Evolutionary conservation across 2,113 vertebrate genomes (phyloP).

Genomic region (Plectropomus leopardus): DNA sequence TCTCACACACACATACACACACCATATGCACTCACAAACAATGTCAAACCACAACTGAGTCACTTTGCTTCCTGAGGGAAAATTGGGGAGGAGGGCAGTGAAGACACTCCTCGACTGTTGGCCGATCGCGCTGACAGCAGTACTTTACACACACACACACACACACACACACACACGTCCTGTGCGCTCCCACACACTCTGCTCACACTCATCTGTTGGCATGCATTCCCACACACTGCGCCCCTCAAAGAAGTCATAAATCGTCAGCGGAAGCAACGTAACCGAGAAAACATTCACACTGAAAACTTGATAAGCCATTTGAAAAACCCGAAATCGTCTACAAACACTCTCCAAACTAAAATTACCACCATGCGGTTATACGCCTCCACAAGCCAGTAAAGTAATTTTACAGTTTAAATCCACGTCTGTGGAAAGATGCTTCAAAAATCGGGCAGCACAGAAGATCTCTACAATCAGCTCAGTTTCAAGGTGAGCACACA

Average conservation of each 20-base stretch:
- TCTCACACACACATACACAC: conserved; percentile 50
- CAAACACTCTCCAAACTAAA: conserved; percentile 19
- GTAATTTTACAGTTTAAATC: too few species aligned
- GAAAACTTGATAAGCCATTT: conserved; percentile 7
- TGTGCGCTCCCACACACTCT: conserved; percentile 46
- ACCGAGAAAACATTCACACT: conserved; percentile 15
- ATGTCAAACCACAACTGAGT: conserved; percentile 83
- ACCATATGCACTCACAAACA: conserved; percentile 67
- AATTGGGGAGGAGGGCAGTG: conserved; percentile 67
- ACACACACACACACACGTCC: conserved; percentile 51
- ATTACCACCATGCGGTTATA: too few species aligned
- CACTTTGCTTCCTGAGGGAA: conserved; percentile 81
- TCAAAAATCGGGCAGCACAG: too few species aligned
- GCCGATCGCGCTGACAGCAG: conserved; percentile 74
- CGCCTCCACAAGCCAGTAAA: too few species aligned
- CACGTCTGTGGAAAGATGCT: too few species aligned
- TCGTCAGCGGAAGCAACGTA: conserved; percentile 10
- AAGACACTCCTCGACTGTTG: conserved; percentile 69
- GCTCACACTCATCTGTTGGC: conserved; percentile 47
- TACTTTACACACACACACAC: conserved; percentile 55
- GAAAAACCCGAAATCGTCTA: neutral
- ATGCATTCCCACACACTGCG: conserved; percentile 5
- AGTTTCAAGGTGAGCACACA: too few species aligned
- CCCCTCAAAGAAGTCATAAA: conserved; percentile 23
- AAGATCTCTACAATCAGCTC: too few species aligned